Conservation (phyloP, 2,888 invertebrate genomes). For the Deilephila porcellus region DNA sequence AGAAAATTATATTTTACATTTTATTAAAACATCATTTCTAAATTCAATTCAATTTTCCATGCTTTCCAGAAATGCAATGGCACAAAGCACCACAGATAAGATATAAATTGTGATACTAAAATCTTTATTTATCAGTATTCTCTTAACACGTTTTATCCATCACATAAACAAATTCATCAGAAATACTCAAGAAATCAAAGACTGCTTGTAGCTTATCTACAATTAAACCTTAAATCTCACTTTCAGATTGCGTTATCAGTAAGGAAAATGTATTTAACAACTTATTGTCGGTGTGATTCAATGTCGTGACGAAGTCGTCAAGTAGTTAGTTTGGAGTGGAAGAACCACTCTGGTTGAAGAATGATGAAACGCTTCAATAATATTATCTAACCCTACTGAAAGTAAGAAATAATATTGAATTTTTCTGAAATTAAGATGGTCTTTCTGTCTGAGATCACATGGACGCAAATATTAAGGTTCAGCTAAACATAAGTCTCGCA, state of each 20-base stretch:
- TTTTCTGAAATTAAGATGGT: too few species aligned
- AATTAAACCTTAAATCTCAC: constrained; percentile 9
- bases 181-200: background rate
- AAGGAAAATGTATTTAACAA: background rate
- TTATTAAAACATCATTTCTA: too few species aligned
- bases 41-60: too few species aligned
- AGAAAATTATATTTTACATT: too few species aligned
- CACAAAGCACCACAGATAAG: too few species aligned
- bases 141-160: constrained; percentile 19
- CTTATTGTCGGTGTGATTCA: background rate
- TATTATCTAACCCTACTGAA: too few species aligned
- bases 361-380: too few species aligned
- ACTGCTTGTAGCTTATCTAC: background rate
- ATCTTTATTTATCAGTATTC: background rate
- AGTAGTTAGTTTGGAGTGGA: background rate
- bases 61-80: background rate
- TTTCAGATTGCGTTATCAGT: constrained; percentile 15
- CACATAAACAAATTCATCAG: background rate
- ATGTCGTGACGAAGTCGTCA: background rate
- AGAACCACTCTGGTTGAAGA: background rate
- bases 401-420: too few species aligned
- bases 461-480: too few species aligned
- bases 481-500: too few species aligned
- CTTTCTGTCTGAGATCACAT: too few species aligned
- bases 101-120: too few species aligned